A percentile compares a stretch with the other conserved stretches of the same genome.
These are phyloP conservation scores for Enteromius radiatus DNA, from an alignment of 2,797 vertebrate species.

Conservation along the genomic window DNA sequence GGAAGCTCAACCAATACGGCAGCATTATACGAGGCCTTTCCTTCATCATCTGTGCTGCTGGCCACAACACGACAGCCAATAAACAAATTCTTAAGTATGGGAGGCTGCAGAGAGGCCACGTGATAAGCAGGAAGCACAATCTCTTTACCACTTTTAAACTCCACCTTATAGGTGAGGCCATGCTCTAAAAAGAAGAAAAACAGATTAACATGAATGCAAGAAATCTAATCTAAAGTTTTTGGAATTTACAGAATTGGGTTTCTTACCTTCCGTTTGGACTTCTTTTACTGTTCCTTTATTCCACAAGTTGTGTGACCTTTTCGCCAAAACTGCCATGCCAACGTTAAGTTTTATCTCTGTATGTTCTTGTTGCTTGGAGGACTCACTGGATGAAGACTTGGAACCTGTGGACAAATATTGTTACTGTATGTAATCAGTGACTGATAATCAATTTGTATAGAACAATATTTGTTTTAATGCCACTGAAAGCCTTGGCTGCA, in stretches of 20 bases:
- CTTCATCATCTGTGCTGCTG: conserved; percentile 81
- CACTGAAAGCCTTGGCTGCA: background rate
- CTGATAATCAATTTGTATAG: background rate
- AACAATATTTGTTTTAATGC: background rate
- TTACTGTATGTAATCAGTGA: background rate
- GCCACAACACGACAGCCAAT: conserved; percentile 90
- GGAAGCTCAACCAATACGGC: conserved; percentile 90
- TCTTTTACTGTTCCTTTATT: conserved; percentile 68
- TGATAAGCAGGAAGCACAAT: conserved; percentile 90
- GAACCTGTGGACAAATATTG: conserved; percentile 39
- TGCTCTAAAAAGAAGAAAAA: conserved; percentile 51
- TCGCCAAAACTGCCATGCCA: conserved; percentile 67
- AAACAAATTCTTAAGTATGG: conserved; percentile 78
- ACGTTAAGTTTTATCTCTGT: conserved; percentile 64
- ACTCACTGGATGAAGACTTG: conserved; percentile 44
- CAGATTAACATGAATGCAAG: too few relatives aligned
- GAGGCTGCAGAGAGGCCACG: conserved; percentile 84
- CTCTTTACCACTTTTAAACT: conserved; percentile 88
- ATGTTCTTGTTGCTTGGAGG: conserved; percentile 29
- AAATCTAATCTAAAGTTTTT: too few relatives aligned
- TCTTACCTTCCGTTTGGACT: conserved; percentile 66
- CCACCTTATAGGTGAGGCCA: conserved; percentile 84
- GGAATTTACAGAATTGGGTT: background rate
- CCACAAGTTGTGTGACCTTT: conserved; percentile 67
- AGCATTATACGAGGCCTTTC: conserved; percentile 82